phyloP scores from a whole-genome alignment of 2,888 invertebrate species.

The Caenorhabditis macrosperma region DNA sequence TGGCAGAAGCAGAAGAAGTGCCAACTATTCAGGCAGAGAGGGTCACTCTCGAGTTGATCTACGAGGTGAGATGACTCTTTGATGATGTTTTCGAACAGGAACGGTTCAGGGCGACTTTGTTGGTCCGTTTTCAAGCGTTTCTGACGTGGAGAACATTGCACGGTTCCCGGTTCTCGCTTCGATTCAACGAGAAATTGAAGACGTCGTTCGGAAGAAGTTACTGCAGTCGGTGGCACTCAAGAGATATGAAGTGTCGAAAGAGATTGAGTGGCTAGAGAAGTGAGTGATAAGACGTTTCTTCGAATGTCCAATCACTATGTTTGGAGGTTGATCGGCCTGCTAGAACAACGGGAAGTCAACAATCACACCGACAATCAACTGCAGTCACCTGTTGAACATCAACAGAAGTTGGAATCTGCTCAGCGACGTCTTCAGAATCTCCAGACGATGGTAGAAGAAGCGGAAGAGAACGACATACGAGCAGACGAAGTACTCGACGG shows the following conservation, averaged over 20 bases:
- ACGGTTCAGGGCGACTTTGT: no score
- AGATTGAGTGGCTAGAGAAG: constrained; percentile 32
- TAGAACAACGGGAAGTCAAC: background rate
- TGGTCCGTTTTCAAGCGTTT: no score
- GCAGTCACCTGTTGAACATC: background rate
- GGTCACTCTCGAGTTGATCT: background rate
- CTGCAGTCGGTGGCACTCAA: constrained; percentile 16
- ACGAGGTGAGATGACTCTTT: background rate
- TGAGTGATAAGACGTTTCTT: background rate
- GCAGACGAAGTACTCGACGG: background rate
- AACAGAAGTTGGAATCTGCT: background rate
- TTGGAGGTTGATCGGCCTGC: constrained; percentile 9
- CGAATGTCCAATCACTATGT: background rate
- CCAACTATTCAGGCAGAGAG: background rate
- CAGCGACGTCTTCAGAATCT: background rate
- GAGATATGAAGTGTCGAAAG: background rate
- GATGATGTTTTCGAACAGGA: no score
- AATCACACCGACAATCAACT: constrained; percentile 13
- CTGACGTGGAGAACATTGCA: background rate
- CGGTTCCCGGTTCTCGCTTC: background rate
- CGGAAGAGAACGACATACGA: background rate
- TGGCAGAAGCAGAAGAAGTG: no score
- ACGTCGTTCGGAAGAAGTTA: constrained; percentile 10
- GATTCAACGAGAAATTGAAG: constrained; percentile 10
- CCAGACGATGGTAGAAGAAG: no score